Base-by-base conservation (phyloP, 2,113 vertebrate genomes). In the Lophura nycthemera region DNA sequence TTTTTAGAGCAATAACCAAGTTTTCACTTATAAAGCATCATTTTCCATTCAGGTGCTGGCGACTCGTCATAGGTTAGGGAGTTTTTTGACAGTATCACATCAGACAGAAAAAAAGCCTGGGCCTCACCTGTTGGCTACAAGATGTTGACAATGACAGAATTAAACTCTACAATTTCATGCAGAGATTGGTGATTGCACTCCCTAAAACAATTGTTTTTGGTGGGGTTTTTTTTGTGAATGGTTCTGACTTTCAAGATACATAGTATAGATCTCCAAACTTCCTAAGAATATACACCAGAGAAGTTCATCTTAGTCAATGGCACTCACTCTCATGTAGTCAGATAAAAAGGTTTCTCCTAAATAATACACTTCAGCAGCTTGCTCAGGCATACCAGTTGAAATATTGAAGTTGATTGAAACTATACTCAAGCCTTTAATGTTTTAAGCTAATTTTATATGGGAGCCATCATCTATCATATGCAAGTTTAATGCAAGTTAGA, bases 381-480 rank as follows among this genome's bases (percentile, higher is more conserved):
- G 27, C 43, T 92, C 76, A 27, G 27, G 60, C 38, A 34, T 54
- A 81, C 30, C 69, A 60, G 66, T 88, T 93, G 79, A 88, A 96
- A 95, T 84, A 96, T 34, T 70, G 83, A 87, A 79, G 79, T 67
- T 95, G 80, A 84, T 73, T 88, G 90, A 94, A 89, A 91, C 42
- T 67, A n/a, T 95, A 69, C 83, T 94, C 43, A 57, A 88, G 90
- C 63, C 42, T 92, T 96, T 94, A 97, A 95, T 91, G 89, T 92
- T 92, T 95, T 95, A 96, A 96, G 89, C 74, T 92, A 95, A 96
- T 94, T 83, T 78, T 83, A 79, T 74, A 91, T 48, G 81, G 91
- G 91, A 96, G 71, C 69, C 71, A 84, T 79, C 91, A 93, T 96
- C 82, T 90, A 93, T 94, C 91, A 96, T 15, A 84, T 6, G 22